Evolutionary conservation across 1,140 invertebrate genomes (phyloP).

Genomic region (Drosophila repleta): DNA sequence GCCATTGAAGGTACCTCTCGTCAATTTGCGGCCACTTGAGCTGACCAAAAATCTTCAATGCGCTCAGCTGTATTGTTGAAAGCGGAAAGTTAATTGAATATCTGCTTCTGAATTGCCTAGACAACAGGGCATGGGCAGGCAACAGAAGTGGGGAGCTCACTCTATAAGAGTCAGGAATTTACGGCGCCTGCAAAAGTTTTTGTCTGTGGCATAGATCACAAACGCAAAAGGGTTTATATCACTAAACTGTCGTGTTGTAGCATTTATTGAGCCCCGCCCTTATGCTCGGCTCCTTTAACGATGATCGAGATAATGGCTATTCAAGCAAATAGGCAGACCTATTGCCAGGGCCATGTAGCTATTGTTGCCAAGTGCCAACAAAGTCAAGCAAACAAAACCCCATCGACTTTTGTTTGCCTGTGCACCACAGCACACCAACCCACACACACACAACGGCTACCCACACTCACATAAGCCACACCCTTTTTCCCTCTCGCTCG

Average conservation of each 20-base stretch:
- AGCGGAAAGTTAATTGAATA: slow-evolving; percentile 62
- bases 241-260: slow-evolving; percentile 26
- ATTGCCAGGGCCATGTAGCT: slow-evolving; percentile 60
- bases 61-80: slow-evolving; percentile 53
- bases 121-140: slow-evolving; percentile 40
- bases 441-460: slow-evolving; percentile 25
- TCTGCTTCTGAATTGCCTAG: slow-evolving; percentile 53
- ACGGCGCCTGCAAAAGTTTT: slow-evolving; percentile 62
- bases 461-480: not conserved
- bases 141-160: not conserved
- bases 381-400: slow-evolving; percentile 79
- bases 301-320: slow-evolving; percentile 74
- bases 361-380: slow-evolving; percentile 79
- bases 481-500: not conserved
- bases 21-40: slow-evolving; percentile 62
- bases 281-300: slow-evolving; percentile 6
- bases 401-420: slow-evolving; percentile 63
- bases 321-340: slow-evolving; percentile 74
- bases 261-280: not conserved
- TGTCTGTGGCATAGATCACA: slow-evolving; percentile 67
- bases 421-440: slow-evolving; percentile 30
- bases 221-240: slow-evolving; percentile 57
- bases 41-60: slow-evolving; percentile 54
- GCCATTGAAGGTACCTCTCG: slow-evolving; percentile 19
- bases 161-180: slow-evolving; percentile 38